phyloP scores from a whole-genome alignment of 2,888 invertebrate genomes.

The Eupsilia transversa region DNA sequence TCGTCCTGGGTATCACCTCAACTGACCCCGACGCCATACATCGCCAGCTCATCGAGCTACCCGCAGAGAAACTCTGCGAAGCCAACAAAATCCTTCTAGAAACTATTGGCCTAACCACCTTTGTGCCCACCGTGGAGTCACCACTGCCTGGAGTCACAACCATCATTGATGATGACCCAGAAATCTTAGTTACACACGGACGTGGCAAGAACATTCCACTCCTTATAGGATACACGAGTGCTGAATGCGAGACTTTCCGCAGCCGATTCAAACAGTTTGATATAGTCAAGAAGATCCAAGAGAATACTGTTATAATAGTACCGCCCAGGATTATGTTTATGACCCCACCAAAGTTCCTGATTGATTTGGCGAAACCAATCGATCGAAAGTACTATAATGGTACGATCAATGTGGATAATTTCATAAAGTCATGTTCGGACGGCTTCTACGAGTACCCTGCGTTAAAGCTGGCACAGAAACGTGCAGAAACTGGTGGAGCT shows the following conservation, averaged over 20 bases:
- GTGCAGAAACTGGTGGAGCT: slow-evolving; percentile 73
- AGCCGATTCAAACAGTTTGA: slow-evolving; percentile 76
- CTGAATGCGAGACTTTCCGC: slow-evolving; percentile 83
- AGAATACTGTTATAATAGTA: slow-evolving; percentile 71
- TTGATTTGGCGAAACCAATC: slow-evolving; percentile 69
- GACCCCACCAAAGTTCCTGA: slow-evolving; percentile 60
- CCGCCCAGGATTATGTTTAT: slow-evolving; percentile 73
- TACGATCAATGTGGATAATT: slow-evolving; percentile 73
- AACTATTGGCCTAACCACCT: slow-evolving; percentile 76
- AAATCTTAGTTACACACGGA: slow-evolving; percentile 75
- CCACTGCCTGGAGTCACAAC: slow-evolving; percentile 76
- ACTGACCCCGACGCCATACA: slow-evolving; percentile 78
- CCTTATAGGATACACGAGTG: slow-evolving; percentile 80
- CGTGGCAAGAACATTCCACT: slow-evolving; percentile 80
- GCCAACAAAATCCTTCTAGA: slow-evolving; percentile 77
- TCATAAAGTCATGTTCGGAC: slow-evolving; percentile 77
- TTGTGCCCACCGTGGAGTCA: slow-evolving; percentile 82
- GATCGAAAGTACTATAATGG: slow-evolving; percentile 76
- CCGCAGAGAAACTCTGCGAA: slow-evolving; percentile 76
- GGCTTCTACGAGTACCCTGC: slow-evolving; percentile 80
- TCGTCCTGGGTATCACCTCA: slow-evolving; percentile 84
- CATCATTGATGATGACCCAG: slow-evolving; percentile 82
- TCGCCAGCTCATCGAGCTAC: slow-evolving; percentile 74
- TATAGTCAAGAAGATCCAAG: slow-evolving; percentile 70
- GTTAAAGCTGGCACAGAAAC: slow-evolving; percentile 73